phyloP scores from a whole-genome alignment of 2,113 vertebrate genomes.

The Bombycilla garrulus region DNA sequence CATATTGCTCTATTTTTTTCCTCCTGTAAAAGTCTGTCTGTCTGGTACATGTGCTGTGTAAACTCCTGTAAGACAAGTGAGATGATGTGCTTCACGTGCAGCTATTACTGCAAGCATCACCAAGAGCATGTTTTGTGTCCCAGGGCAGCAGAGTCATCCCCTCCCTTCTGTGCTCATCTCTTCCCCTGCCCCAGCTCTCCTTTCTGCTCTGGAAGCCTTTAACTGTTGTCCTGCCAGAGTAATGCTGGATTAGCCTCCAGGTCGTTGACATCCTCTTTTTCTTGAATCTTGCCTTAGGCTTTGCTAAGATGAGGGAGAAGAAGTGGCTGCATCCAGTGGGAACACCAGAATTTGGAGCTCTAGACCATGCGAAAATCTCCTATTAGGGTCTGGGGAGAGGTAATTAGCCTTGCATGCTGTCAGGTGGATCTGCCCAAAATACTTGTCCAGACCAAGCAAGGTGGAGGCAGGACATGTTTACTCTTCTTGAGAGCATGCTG shows the following conservation, averaged over 20 bases:
- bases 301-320: slow-evolving; percentile 61
- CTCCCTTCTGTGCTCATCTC: background rate
- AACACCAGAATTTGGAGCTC: slow-evolving; percentile 48
- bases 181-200: background rate
- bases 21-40: background rate
- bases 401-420: slow-evolving; percentile 42
- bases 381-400: slow-evolving; percentile 55
- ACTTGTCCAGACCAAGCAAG: background rate
- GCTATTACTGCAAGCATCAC: background rate
- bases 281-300: slow-evolving; percentile 57
- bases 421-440: background rate
- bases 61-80: background rate
- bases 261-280: slow-evolving; percentile 50
- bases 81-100: background rate
- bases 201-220: background rate
- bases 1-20: background rate
- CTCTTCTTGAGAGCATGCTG: background rate
- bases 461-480: background rate
- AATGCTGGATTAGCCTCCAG: background rate
- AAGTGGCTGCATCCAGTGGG: slow-evolving; percentile 46
- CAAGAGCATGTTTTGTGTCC: background rate
- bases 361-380: slow-evolving; percentile 32
- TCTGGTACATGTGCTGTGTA: background rate
- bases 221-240: background rate
- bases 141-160: background rate